A percentile compares a stretch with the other conserved stretches of the same genome.
phyloP scores from a whole-genome alignment of 2,888 invertebrate species.

The Heliconius charithonia region DNA sequence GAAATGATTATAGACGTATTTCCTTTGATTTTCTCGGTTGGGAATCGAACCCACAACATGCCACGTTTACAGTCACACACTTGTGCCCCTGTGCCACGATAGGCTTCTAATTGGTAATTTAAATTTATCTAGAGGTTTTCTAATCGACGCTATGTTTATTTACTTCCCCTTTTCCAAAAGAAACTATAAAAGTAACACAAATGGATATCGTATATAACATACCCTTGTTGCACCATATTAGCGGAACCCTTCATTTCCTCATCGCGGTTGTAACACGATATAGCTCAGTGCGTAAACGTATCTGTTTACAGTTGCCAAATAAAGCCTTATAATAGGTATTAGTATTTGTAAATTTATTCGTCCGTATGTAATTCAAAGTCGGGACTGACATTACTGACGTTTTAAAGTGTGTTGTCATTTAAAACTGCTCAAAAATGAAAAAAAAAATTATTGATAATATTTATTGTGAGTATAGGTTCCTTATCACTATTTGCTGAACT shows the following conservation, averaged over 20 bases:
- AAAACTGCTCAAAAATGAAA: no score
- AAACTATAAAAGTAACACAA: constrained; percentile 12
- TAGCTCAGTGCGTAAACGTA: constrained; percentile 12
- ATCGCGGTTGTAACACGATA: constrained; percentile 33
- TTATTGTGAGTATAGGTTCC: no score
- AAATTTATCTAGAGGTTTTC: no score
- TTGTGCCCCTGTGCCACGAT: no score
- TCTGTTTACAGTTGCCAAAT: constrained; percentile 30
- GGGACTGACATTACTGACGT: background rate
- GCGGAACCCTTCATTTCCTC: constrained; percentile 27
- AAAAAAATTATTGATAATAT: no score
- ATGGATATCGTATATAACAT: background rate
- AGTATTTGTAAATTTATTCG: constrained; percentile 10
- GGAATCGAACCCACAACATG: no score
- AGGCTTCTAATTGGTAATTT: no score
- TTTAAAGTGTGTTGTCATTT: background rate
- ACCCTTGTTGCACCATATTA: constrained; percentile 32
- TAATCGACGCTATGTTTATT: no score
- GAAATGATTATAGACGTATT: no score
- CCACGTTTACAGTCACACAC: no score
- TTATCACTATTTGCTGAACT: no score
- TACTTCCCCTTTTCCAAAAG: background rate
- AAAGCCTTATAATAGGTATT: constrained; percentile 6
- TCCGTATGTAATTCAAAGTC: background rate
- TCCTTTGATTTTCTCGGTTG: no score